phyloP scores from a whole-genome alignment of 92 coral and sea anemone genomes.

The Heliopora coerulea region DNA sequence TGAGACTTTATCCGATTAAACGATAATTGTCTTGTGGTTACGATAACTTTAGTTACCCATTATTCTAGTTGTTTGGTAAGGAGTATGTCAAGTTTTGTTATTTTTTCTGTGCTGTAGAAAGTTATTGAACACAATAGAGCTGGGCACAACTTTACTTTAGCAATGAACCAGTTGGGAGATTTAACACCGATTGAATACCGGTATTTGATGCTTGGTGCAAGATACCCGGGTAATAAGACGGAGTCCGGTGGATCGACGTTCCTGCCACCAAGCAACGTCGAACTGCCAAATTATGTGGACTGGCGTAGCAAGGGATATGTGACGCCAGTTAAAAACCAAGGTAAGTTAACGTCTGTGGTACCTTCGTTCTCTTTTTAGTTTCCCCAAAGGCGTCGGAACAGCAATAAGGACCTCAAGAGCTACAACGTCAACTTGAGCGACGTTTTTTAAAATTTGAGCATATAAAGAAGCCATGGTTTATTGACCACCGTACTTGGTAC shows the following conservation, averaged over 20 bases:
- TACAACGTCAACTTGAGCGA: too few relatives aligned
- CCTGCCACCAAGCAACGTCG: slow-evolving; percentile 31
- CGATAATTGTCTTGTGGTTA: too few relatives aligned
- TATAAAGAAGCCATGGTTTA: too few relatives aligned
- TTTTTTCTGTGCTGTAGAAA: slow-evolving; percentile 1
- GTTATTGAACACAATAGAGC: slow-evolving; percentile 55
- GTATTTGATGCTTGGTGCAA: slow-evolving; percentile 44
- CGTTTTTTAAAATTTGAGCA: too few relatives aligned
- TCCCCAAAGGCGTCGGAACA: too few relatives aligned
- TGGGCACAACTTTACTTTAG: slow-evolving; percentile 56
- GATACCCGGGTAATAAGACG: slow-evolving; percentile 35
- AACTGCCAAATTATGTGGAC: slow-evolving; percentile 40
- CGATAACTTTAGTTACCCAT: too few relatives aligned
- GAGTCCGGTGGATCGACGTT: slow-evolving; percentile 43
- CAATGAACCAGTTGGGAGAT: slow-evolving; percentile 82
- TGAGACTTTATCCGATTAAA: too few relatives aligned
- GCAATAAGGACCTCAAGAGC: too few relatives aligned
- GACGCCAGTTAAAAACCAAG: slow-evolving; percentile 50
- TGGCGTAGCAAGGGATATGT: slow-evolving; percentile 54
- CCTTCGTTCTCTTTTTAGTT: too few relatives aligned
- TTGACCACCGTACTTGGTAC: too few relatives aligned
- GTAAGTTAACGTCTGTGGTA: slow-evolving; percentile 6
- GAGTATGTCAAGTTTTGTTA: too few relatives aligned
- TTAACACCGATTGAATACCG: slow-evolving; percentile 72
- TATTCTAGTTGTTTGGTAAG: too few relatives aligned